phyloP scores from a whole-genome alignment of 2,113 vertebrate species.

The Neopipo cinnamomea region DNA sequence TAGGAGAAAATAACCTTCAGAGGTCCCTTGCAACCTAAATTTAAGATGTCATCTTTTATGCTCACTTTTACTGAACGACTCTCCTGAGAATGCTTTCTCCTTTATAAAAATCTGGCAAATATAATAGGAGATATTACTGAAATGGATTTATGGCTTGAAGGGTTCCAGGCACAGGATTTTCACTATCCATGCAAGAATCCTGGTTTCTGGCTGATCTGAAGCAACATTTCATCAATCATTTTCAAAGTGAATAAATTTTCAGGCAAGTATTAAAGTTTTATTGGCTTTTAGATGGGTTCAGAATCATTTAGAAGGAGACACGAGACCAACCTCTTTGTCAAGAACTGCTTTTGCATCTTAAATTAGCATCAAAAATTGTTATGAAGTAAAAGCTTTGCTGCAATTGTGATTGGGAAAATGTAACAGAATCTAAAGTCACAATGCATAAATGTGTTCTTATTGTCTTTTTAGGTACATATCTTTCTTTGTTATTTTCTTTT shows the following conservation, averaged over 20 bases:
- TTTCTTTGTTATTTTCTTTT: not conserved
- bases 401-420: not conserved
- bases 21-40: not conserved
- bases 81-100: not conserved
- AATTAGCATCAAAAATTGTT: not conserved
- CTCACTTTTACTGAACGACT: not conserved
- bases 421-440: not conserved
- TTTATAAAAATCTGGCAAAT: not conserved
- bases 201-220: not conserved
- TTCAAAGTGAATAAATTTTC: not conserved
- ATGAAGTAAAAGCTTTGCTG: not conserved
- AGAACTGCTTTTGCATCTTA: not conserved
- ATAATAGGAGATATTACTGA: not conserved
- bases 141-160: not conserved
- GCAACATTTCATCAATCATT: not conserved
- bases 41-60: not conserved
- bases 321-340: not conserved
- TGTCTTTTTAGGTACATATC: not conserved
- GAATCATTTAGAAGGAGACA: rapidly evolving
- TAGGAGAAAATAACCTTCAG: not conserved
- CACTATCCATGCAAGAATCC: not conserved
- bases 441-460: not conserved
- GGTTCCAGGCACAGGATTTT: not conserved
- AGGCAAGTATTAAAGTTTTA: not conserved
- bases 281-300: not conserved